Conservation (phyloP, 2,888 invertebrate genomes). For the Megalurothrips usitatus region DNA sequence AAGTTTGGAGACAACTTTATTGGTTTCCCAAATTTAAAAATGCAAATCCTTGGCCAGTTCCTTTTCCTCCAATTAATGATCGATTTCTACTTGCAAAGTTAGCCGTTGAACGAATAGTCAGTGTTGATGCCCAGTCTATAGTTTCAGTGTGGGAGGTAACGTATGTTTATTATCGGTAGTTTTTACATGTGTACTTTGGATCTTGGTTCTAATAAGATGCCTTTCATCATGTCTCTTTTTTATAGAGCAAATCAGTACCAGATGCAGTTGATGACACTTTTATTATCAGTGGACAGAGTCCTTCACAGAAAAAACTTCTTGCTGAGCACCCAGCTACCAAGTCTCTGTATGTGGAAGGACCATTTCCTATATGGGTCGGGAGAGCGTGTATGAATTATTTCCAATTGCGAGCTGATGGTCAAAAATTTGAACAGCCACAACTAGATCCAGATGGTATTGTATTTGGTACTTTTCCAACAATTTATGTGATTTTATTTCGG, state of each 20-base stretch:
- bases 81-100: constrained; percentile 71
- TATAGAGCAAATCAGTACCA: constrained; percentile 63
- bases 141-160: constrained; percentile 61
- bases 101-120: constrained; percentile 77
- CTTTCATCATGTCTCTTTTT: constrained; percentile 7
- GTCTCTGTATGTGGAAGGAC: constrained; percentile 79
- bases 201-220: neutral
- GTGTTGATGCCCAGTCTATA: constrained; percentile 69
- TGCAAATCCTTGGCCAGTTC: constrained; percentile 79
- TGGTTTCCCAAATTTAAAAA: constrained; percentile 95
- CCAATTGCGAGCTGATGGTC: constrained; percentile 64
- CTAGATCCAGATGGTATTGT: constrained; percentile 62
- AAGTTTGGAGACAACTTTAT: constrained; percentile 78
- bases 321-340: constrained; percentile 55
- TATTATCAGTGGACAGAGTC: constrained; percentile 84
- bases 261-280: constrained; percentile 83
- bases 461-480: constrained; percentile 11
- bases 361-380: constrained; percentile 73
- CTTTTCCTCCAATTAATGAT: constrained; percentile 71
- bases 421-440: constrained; percentile 47
- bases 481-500: neutral
- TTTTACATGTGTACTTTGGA: neutral
- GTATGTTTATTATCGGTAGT: neutral
- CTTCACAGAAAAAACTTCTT: constrained; percentile 66
- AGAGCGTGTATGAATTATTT: constrained; percentile 77